Evolutionary conservation across 2,113 vertebrate genomes (phyloP), one percentile per base, ranked within the genome.

Genomic region (Hippocampus mohnikei): DNA sequence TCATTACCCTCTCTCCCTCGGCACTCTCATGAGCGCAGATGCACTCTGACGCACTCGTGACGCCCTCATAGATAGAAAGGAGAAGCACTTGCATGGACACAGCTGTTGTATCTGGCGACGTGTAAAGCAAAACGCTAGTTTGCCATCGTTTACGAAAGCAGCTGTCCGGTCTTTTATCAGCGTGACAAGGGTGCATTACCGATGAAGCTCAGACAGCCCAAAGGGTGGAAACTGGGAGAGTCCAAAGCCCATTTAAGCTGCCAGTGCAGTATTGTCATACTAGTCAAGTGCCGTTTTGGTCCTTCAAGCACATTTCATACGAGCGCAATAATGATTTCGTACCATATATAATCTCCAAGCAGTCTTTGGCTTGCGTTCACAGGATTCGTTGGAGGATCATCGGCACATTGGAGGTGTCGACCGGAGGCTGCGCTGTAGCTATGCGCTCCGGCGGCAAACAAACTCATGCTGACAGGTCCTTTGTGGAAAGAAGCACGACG

Each of bases 1-100:
- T 91, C 88, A 91, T 91, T 91, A 91, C 84, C 83, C 84, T 82
- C 81, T 89, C 88, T 90, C 88, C 83, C 88, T 69, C 42, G 82
- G 83, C 80, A 64, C 74, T 63, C 58, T 23, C 56, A 15, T 8
- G 9, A 59, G 20, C 77, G 77, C 77, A 70, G 78, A 82, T 67
- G 69, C 67, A 71, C 48, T 41, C 66, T 3, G 70, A 52, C 76
- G 63, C 72, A 67, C 23, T 37, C 8, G 60, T 20, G 52, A 60
- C 20, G 63, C 66, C 59, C 60, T 71, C 16, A 5, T 40, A 65
- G 63, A 72, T 69, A 59, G 55, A 11, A 15, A 42, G 44, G 63
- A 76, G 74, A 66, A 68, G 62, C 69, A 12, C 67, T 67, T 33
- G 53, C 85, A 64, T 44, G 0, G 66, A 52, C 46, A 37, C 81